Base-by-base conservation (phyloP, 2,797 vertebrate species). In the Hirundo rustica region DNA sequence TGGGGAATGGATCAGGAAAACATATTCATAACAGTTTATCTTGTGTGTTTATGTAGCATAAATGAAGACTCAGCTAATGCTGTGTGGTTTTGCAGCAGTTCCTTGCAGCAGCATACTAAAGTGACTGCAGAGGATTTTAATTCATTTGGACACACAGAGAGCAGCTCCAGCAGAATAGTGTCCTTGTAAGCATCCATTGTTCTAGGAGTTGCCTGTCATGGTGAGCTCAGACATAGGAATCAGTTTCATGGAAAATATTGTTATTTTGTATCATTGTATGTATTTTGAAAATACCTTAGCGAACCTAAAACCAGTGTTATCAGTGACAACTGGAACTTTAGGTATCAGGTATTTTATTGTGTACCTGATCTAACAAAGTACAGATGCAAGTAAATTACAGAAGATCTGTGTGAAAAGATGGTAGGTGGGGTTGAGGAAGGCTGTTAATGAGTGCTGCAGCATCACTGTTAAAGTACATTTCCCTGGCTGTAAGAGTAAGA, bases 81-180 rank as follows among this genome's bases (percentile, higher is more conserved):
- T 77, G 40, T 60, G 61, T 65, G 57, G 48, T 83, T 93, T 82
- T 85, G 71, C 86, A 78, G 62, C 65, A 80, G 44, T 48, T 90
- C 42, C 70, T 87, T 87, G 82, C 81, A 94, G 89, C 68, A 71
- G 40, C 53, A 78, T 44, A 15, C 55, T 54, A 16, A 80, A 85
- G 83, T 89, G 91, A 74, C 65, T 85, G 88, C 61, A 62, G 89
- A 85, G 58, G 65, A 76, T 85, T 91, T 87, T 65, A 74, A 91
- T 93, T 83, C 36, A 38, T 53, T 60, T 93, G 87, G 90, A 53
- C 74, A 23, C 34, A 30, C 36, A 76, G 61, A 89, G 62, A 79
- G 47, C 73, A 82, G 26, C 50, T 55, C 42, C 71, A 87, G 81
- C 57, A 91, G 71, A 81, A 58, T 7, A 75, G 34, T 66, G 71